A percentile compares a stretch with the other conserved stretches of the same genome.
These are phyloP conservation scores for Gasterosteus nipponicus DNA, from an alignment of 2,113 vertebrate genomes.

Conservation along the genomic window DNA sequence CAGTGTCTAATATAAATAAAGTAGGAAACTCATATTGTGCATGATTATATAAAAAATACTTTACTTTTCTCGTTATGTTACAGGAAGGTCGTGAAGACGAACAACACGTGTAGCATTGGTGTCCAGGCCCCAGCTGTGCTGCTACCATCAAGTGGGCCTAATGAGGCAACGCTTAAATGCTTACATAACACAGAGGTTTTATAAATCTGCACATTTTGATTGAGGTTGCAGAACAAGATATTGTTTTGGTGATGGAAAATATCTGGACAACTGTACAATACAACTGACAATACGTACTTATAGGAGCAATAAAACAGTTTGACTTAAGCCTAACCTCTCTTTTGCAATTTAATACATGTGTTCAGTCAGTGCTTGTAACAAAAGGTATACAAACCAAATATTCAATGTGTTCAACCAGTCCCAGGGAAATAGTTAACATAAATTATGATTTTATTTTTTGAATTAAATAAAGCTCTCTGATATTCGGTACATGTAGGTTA, in stretches of 20 bases:
- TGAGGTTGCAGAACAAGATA: background rate
- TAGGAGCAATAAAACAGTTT: background rate
- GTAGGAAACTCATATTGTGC: background rate
- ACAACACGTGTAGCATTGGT: conserved; percentile 39
- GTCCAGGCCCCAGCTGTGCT: conserved; percentile 30
- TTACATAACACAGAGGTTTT: conserved; percentile 12
- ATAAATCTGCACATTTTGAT: conserved; percentile 38
- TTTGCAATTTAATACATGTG: background rate
- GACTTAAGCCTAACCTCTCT: background rate
- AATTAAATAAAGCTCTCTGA: background rate
- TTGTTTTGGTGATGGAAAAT: background rate
- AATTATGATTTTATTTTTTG: background rate
- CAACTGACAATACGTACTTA: background rate
- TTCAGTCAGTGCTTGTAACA: background rate
- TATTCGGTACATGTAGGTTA: background rate
- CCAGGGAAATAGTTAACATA: background rate
- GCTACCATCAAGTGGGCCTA: conserved; percentile 12
- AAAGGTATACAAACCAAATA: background rate
- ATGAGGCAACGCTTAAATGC: conserved; percentile 27
- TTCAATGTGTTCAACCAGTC: background rate
- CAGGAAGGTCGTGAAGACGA: conserved; percentile 28
- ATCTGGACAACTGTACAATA: background rate
- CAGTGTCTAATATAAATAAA: background rate
- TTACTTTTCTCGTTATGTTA: background rate
- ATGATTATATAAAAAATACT: background rate